phyloP scores from a whole-genome alignment of 2,113 vertebrate genomes.

The Pogonocichla stellata region DNA sequence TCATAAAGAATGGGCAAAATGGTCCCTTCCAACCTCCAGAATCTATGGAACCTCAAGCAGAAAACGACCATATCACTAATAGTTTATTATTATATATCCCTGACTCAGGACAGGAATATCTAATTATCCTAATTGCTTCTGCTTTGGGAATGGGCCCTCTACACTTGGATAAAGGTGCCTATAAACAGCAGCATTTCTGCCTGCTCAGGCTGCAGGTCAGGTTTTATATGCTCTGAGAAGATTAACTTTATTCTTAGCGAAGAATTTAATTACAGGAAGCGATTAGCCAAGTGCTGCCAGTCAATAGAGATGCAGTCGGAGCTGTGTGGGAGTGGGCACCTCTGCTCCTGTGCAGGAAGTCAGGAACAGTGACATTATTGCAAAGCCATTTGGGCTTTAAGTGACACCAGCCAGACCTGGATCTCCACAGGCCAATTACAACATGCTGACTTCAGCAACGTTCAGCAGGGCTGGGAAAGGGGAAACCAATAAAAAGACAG shows the following conservation, averaged over 20 bases:
- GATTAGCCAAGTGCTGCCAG: slow-evolving; percentile 62
- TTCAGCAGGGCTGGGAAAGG: not conserved
- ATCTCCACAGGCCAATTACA: not conserved
- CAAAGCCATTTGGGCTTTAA: not conserved
- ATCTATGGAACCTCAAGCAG: not conserved
- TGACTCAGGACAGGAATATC: not conserved
- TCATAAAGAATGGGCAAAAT: rapidly evolving
- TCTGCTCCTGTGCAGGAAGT: not conserved
- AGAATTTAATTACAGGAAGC: slow-evolving; percentile 68
- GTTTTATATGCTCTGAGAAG: slow-evolving; percentile 59
- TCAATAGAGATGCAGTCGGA: not conserved
- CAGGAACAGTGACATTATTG: not conserved
- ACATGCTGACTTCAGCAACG: slow-evolving; percentile 43
- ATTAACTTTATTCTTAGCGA: slow-evolving; percentile 67
- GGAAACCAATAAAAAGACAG: slow-evolving; percentile 35
- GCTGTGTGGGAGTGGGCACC: not conserved
- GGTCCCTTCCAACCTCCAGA: not conserved
- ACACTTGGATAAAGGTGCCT: not conserved
- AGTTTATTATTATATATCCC: not conserved
- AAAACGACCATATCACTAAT: not conserved
- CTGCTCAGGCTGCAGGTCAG: slow-evolving; percentile 40
- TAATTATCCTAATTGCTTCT: slow-evolving; percentile 24
- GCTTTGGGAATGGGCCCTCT: not conserved
- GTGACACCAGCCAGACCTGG: not conserved
- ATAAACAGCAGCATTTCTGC: not conserved